phyloP scores from a whole-genome alignment of 1,140 invertebrate species.

The Mesaphorura yosii region DNA sequence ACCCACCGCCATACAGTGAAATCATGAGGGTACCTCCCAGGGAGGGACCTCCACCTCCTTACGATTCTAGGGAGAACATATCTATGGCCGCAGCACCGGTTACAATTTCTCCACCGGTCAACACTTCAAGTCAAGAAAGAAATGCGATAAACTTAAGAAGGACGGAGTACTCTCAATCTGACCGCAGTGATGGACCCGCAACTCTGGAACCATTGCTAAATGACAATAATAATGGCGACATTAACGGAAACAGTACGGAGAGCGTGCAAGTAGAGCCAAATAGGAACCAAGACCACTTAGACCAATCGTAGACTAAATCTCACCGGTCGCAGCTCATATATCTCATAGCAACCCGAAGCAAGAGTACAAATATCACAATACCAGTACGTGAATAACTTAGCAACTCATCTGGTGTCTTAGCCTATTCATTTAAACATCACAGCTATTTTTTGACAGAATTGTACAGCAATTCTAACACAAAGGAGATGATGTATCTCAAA shows the following conservation, averaged over 20 bases:
- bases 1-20: slow-evolving; percentile 47
- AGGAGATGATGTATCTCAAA: no score
- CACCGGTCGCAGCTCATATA: no score
- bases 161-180: neutral
- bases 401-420: no score
- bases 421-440: no score
- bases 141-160: no score
- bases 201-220: slow-evolving; percentile 16
- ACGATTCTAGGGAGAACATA: slow-evolving; percentile 41
- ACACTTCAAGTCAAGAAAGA: slow-evolving; percentile 1
- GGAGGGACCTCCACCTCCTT: slow-evolving; percentile 47
- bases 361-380: no score
- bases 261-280: slow-evolving; percentile 21
- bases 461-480: no score
- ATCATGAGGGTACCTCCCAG: slow-evolving; percentile 38
- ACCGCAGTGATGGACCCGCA: neutral
- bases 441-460: no score
- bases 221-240: slow-evolving; percentile 30
- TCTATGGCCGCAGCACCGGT: neutral
- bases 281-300: no score
- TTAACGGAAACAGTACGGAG: slow-evolving; percentile 29
- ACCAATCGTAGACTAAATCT: no score
- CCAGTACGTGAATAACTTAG: no score
- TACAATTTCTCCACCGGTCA: neutral
- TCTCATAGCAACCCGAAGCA: no score